A percentile compares a stretch with the other conserved stretches of the same genome.
These are phyloP conservation scores for Avahi laniger DNA, from an alignment of 2,797 vertebrate genomes.

Conservation along the genomic window DNA sequence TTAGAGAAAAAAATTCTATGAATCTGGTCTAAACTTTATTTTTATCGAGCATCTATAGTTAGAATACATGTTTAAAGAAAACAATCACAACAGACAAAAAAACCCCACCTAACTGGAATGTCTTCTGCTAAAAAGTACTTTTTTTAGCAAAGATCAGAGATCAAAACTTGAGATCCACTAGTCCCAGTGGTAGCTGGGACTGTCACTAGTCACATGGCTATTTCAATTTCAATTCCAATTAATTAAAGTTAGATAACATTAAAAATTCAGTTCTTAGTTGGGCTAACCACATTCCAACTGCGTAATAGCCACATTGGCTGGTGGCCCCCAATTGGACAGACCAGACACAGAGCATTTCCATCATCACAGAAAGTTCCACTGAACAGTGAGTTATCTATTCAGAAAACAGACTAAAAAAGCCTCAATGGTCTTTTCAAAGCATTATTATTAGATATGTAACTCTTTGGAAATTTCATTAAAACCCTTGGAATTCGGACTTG, in stretches of 20 bases:
- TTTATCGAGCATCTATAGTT: neutral
- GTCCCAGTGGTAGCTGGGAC: neutral
- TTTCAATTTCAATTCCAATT: neutral
- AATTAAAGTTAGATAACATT: neutral
- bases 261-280: neutral
- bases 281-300: neutral
- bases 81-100: neutral
- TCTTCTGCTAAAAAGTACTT: neutral
- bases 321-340: neutral
- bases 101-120: neutral
- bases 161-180: too few species aligned
- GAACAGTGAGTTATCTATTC: neutral
- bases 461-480: neutral
- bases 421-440: neutral
- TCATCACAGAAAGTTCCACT: neutral
- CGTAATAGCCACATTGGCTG: neutral
- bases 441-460: neutral
- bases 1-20: neutral
- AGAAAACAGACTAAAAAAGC: neutral
- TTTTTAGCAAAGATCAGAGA: neutral
- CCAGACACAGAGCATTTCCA: neutral
- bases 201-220: neutral
- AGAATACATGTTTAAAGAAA: neutral
- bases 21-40: neutral
- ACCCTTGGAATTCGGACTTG: neutral